Evolutionary conservation across 2,113 vertebrate species (phyloP).

Genomic region (Crotalus horridus): DNA sequence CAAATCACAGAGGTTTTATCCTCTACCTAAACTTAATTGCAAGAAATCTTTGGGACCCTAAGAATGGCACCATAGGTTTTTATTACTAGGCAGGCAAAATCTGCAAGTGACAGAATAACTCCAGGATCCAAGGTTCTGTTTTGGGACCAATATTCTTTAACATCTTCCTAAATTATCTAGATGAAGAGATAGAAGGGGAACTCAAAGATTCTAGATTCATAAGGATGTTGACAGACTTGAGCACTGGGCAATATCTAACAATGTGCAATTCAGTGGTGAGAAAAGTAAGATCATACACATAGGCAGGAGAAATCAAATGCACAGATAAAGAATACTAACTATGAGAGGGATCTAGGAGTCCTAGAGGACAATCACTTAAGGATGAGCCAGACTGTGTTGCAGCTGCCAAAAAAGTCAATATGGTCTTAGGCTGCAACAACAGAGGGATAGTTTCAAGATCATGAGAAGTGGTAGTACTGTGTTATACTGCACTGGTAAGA

Average conservation of each 20-base stretch:
- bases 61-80: background rate
- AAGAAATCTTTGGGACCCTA: background rate
- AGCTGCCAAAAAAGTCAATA: background rate
- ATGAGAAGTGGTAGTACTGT: background rate
- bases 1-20: constrained; percentile 44
- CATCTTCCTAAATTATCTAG: background rate
- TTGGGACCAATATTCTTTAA: background rate
- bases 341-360: background rate
- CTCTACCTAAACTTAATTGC: constrained; percentile 44
- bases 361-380: background rate
- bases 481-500: background rate
- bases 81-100: background rate
- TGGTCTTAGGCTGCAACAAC: background rate
- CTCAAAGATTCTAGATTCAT: background rate
- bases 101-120: background rate
- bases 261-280: background rate
- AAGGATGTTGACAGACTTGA: background rate
- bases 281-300: background rate
- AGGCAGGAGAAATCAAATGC: background rate
- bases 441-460: background rate
- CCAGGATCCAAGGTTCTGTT: background rate
- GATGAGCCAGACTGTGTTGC: background rate
- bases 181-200: background rate
- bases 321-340: background rate
- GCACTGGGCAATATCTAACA: background rate